A percentile compares a stretch with the other conserved stretches of the same genome.
Evolutionary conservation across 2,113 vertebrate species (phyloP).

Genomic region (Rhombomys opimus): DNA sequence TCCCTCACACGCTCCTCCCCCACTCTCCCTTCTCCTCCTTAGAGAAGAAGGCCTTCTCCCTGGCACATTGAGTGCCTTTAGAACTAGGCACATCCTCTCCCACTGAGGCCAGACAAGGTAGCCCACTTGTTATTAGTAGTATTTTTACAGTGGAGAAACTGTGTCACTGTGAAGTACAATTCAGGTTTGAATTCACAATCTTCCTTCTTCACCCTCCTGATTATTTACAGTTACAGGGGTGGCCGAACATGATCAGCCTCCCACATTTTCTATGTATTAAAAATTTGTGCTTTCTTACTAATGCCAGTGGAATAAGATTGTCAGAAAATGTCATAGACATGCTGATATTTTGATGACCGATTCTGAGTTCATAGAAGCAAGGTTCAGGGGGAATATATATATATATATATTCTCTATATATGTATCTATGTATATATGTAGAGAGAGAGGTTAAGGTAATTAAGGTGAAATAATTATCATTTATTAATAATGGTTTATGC

Average conservation of each 20-base stretch:
- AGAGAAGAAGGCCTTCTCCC: too few relatives aligned
- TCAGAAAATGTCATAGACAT: conserved; percentile 7
- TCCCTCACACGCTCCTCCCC: too few relatives aligned
- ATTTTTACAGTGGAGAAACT: background rate
- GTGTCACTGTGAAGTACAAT: background rate
- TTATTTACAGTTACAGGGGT: background rate
- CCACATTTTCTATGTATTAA: background rate
- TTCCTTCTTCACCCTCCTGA: background rate
- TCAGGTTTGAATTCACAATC: background rate
- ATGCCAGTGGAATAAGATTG: background rate
- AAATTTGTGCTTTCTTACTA: background rate
- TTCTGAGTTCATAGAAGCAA: background rate
- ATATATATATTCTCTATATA: too few relatives aligned
- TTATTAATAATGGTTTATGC: background rate
- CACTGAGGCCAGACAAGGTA: too few relatives aligned
- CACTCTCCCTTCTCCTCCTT: too few relatives aligned
- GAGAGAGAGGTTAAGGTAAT: background rate
- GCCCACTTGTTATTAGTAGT: background rate
- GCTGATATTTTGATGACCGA: background rate
- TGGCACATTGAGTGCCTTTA: too few relatives aligned
- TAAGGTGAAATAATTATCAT: too few relatives aligned
- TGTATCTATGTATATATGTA: too few relatives aligned
- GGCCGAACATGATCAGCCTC: too few relatives aligned
- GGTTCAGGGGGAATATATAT: background rate
- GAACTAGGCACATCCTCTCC: too few relatives aligned